Conservation (phyloP, 2,888 invertebrate species). For the Drosophila gaucha region DNA sequence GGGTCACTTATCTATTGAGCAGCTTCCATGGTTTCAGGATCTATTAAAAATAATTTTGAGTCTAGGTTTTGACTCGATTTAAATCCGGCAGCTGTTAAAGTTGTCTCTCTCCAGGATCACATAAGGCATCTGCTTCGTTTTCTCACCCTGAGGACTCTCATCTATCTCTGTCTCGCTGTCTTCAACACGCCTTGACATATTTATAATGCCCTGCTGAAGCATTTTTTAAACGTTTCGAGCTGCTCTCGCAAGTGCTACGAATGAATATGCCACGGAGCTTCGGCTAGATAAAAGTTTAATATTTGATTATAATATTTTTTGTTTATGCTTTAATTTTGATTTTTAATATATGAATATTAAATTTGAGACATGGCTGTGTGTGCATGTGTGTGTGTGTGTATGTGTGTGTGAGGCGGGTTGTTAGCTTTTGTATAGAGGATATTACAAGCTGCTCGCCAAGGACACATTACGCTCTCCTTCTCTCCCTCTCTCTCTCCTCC, state of each 20-base stretch:
- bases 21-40: too few relatives aligned
- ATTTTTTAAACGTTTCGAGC: background rate
- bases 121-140: too few relatives aligned
- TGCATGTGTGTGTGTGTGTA: too few relatives aligned
- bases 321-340: constrained; percentile 22
- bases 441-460: constrained; percentile 21
- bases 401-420: background rate
- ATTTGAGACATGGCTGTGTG: background rate
- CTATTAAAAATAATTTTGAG: too few relatives aligned
- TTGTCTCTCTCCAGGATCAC: too few relatives aligned
- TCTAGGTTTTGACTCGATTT: too few relatives aligned
- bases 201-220: too few relatives aligned
- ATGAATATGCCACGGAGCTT: background rate
- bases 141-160: background rate
- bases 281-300: constrained; percentile 14
- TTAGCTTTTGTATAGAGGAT: constrained; percentile 18
- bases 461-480: background rate
- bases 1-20: too few relatives aligned
- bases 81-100: too few relatives aligned
- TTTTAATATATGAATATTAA: constrained; percentile 23
- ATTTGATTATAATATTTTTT: constrained; percentile 13
- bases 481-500: background rate
- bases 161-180: background rate
- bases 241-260: background rate
- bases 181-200: too few relatives aligned